phyloP scores from a whole-genome alignment of 2,797 vertebrate species.

The Propithecus perrieri region DNA sequence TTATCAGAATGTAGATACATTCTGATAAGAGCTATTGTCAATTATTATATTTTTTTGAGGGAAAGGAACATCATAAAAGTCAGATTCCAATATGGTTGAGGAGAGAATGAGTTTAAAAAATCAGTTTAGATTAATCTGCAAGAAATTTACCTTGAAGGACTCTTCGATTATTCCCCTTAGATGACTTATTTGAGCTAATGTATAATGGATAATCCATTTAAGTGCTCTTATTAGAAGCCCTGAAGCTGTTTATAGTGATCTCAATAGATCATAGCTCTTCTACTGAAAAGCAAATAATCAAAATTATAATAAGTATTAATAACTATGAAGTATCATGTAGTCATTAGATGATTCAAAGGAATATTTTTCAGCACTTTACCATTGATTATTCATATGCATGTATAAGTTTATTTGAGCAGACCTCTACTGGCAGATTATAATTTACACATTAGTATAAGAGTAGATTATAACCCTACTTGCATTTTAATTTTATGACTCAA shows the following conservation, averaged over 20 bases:
- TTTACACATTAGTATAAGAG: background rate
- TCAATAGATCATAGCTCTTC: slow-evolving; percentile 71
- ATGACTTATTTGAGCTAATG: slow-evolving; percentile 86
- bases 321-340: background rate
- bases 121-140: slow-evolving; percentile 80
- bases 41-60: background rate
- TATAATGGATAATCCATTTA: slow-evolving; percentile 88
- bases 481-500: background rate
- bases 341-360: slow-evolving; percentile 4
- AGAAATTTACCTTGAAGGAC: slow-evolving; percentile 80
- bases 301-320: slow-evolving; percentile 50
- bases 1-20: background rate
- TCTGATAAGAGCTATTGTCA: background rate
- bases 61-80: background rate
- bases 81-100: background rate
- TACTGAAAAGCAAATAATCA: slow-evolving; percentile 59
- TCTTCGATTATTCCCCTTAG: slow-evolving; percentile 85
- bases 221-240: slow-evolving; percentile 86
- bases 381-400: background rate
- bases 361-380: background rate
- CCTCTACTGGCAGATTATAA: background rate
- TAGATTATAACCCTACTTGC: background rate
- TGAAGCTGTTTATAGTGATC: slow-evolving; percentile 80
- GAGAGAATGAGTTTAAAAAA: background rate
- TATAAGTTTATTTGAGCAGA: background rate